Evolutionary conservation across 2,888 invertebrate genomes (phyloP).

Genomic region (Melieria picta): DNA sequence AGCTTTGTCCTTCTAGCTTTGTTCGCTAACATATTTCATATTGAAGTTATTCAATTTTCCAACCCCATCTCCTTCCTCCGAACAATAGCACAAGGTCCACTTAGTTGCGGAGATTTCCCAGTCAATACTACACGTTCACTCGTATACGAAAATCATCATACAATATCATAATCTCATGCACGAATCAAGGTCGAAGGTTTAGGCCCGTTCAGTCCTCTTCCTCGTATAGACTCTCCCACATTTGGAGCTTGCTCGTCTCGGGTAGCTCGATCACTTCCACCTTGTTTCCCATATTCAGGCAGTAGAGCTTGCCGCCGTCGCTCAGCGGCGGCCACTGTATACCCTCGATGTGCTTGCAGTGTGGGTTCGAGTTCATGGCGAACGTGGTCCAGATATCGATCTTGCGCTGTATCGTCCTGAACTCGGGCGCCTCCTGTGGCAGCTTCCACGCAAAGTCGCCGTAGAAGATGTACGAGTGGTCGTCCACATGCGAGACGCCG

Average conservation of each 20-base stretch:
- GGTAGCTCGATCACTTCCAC: slow-evolving; percentile 55
- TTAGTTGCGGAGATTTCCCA: too few relatives aligned
- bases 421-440: slow-evolving; percentile 55
- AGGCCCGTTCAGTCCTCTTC: neutral
- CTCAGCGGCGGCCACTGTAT: slow-evolving; percentile 46
- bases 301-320: slow-evolving; percentile 48
- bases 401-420: slow-evolving; percentile 60
- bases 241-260: slow-evolving; percentile 53
- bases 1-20: too few relatives aligned
- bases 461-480: slow-evolving; percentile 63
- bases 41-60: too few relatives aligned
- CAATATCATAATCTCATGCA: too few relatives aligned
- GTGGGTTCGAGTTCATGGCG: slow-evolving; percentile 58
- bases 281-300: slow-evolving; percentile 55
- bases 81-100: too few relatives aligned
- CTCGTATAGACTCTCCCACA: slow-evolving; percentile 59
- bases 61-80: too few relatives aligned
- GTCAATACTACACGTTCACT: slow-evolving; percentile 20
- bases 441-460: slow-evolving; percentile 56
- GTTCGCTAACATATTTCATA: too few relatives aligned
- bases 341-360: slow-evolving; percentile 47
- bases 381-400: slow-evolving; percentile 60
- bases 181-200: too few relatives aligned
- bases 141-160: slow-evolving; percentile 17
- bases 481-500: slow-evolving; percentile 63